Percentiles rank a stretch among this genome's conserved stretches.
Evolutionary conservation across 2,888 invertebrate species (phyloP).

Genomic region (Pseudeuparius sepicola): DNA sequence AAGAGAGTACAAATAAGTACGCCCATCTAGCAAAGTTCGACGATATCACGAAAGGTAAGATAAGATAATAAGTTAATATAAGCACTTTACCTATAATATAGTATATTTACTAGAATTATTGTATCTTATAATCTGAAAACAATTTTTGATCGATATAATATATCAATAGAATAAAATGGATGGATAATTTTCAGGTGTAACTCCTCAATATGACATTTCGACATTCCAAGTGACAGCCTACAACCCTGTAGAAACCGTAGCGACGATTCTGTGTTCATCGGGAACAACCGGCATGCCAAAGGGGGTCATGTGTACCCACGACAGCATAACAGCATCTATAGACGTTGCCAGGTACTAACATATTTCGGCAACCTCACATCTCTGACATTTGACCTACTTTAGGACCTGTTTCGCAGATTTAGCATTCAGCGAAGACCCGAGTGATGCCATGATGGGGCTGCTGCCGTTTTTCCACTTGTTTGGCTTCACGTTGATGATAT

Average conservation of each 20-base stretch:
- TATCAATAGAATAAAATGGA: too few species aligned
- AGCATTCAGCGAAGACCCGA: conserved; percentile 26
- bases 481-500: conserved; percentile 57
- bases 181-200: too few species aligned
- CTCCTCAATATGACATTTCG: background rate
- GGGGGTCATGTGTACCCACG: conserved; percentile 50
- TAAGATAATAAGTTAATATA: conserved; percentile 2
- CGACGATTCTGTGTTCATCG: conserved; percentile 51
- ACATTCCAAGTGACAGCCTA: background rate
- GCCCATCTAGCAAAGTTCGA: conserved; percentile 24
- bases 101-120: too few species aligned
- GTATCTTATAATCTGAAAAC: too few species aligned
- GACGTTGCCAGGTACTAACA: conserved; percentile 33
- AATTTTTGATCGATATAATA: too few species aligned
- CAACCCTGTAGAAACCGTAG: conserved; percentile 40
- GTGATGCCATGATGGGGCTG: conserved; percentile 45
- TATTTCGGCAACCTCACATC: too few species aligned
- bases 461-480: conserved; percentile 81
- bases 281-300: conserved; percentile 56
- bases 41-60: conserved; percentile 30
- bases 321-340: conserved; percentile 42
- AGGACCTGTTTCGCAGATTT: conserved; percentile 23
- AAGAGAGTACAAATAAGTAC: too few species aligned
- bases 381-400: too few species aligned
- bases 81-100: too few species aligned